phyloP scores from a whole-genome alignment of 2,888 invertebrate genomes.

The Chaitophorus viminalis region DNA sequence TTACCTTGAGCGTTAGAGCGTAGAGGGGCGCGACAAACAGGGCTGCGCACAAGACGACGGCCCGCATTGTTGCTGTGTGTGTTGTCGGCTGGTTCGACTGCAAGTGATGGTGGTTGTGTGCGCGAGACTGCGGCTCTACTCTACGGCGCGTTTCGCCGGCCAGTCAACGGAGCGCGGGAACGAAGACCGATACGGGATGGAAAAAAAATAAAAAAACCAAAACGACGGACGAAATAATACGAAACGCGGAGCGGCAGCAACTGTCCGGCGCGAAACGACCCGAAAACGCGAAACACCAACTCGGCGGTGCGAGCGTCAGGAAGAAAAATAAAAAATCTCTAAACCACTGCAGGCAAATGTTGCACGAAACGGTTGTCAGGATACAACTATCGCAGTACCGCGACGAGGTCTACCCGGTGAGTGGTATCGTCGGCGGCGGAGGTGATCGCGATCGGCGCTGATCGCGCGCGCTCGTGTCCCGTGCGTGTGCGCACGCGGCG shows the following conservation, averaged over 20 bases:
- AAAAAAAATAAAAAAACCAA: no score
- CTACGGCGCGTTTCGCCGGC: background rate
- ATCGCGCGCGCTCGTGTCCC: no score
- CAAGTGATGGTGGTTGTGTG: background rate
- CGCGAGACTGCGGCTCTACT: background rate
- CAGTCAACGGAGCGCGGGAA: background rate
- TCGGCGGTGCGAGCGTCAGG: no score
- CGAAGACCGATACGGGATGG: no score
- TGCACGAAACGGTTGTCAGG: background rate
- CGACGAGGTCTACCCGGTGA: constrained; percentile 16
- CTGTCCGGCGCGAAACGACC: background rate
- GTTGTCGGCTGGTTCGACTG: background rate
- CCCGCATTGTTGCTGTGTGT: constrained; percentile 33
- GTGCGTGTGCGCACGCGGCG: no score
- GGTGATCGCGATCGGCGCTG: background rate
- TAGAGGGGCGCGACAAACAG: constrained; percentile 58
- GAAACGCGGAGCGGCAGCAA: no score
- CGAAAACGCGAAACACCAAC: no score
- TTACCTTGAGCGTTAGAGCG: constrained; percentile 58
- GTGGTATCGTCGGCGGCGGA: background rate
- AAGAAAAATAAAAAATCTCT: no score
- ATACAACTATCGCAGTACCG: background rate
- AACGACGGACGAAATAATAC: no score
- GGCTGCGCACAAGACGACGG: constrained; percentile 60
- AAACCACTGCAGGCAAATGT: background rate